Base-by-base conservation (phyloP, 2,888 invertebrate species). In the Noctua comes region DNA sequence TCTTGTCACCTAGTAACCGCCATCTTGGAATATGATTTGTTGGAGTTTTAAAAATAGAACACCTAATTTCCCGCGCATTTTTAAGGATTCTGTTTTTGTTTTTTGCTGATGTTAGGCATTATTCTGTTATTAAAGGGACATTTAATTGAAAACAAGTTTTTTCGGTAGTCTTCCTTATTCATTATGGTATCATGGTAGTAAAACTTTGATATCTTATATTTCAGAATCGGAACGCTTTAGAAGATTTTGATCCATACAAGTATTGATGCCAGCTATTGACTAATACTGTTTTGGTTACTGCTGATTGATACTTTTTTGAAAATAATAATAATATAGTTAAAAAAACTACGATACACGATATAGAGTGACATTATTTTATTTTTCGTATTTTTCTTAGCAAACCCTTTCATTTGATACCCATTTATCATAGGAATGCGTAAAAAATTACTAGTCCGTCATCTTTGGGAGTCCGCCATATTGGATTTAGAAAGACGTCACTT, bases 1-100 rank as follows among this genome's bases (percentile, higher is more conserved):
- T 73, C 73, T 59, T 76, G 68, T 68, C 77, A 43, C 40, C 54
- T 0, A 36, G 36, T 36, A 36, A 24, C 65, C 40, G 85, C 82
- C 86, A 83, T 87, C 77, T 86, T 86, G 62, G 3, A 43, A 80
- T 75, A 75, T 80, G 71, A 86, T 83, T 86, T 76, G 86, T 78
- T 64, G 59, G 64, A 72, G 40, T 77, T 76, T 78, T 72, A 73
- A 78, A 84, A 73, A 76, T 83, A 68, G 83, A 85, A 82, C 64
- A 68, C 48, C 13, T 46, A 54, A 73, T 76, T 82, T 68, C 13
- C 13, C 48, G 43, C 59, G 40, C 27, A 46, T 73, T 86, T 71
- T 78, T 73, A 10, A 18, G 43, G 48, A 31, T 71, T 73, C 54
- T 66, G 31, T 82, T 73, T 69, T 70, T 43, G 43, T 48, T 72